Conservation (phyloP, 2,888 invertebrate species). For the Leuctra nigra region DNA sequence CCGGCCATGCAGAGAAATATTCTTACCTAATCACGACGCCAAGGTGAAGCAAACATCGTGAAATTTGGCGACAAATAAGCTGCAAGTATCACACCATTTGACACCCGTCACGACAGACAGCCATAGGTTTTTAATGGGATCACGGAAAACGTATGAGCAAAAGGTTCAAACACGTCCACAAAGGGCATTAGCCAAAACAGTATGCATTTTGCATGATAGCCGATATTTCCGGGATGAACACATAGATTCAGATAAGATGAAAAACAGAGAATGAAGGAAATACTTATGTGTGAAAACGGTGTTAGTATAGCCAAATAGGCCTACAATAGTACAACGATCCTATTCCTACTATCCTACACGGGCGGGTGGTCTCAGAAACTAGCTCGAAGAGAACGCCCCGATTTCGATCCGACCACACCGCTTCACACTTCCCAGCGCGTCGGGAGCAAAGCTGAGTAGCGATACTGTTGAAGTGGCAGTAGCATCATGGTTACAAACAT, state of each 20-base stretch:
- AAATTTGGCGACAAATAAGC: no score
- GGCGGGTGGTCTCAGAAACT: constrained; percentile 12
- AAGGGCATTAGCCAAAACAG: background rate
- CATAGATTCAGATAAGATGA: background rate
- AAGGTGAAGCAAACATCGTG: no score
- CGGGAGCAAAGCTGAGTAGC: no score
- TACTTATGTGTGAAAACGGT: background rate
- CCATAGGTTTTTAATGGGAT: constrained; percentile 4
- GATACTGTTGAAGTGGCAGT: no score
- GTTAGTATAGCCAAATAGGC: background rate
- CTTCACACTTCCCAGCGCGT: background rate
- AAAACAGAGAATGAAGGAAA: background rate
- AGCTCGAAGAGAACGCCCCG: constrained; percentile 13
- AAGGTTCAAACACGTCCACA: background rate
- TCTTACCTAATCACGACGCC: no score
- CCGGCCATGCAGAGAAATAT: no score
- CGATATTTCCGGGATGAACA: background rate
- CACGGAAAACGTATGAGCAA: constrained; percentile 11
- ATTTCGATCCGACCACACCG: constrained; percentile 9
- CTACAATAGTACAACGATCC: constrained; percentile 9
- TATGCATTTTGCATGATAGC: background rate
- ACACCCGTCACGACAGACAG: constrained; percentile 11
- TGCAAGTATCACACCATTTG: no score
- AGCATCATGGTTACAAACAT: background rate
- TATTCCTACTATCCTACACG: no score